Evolutionary conservation across 1,140 invertebrate species (phyloP).

Genomic region (Littorina saxatilis): DNA sequence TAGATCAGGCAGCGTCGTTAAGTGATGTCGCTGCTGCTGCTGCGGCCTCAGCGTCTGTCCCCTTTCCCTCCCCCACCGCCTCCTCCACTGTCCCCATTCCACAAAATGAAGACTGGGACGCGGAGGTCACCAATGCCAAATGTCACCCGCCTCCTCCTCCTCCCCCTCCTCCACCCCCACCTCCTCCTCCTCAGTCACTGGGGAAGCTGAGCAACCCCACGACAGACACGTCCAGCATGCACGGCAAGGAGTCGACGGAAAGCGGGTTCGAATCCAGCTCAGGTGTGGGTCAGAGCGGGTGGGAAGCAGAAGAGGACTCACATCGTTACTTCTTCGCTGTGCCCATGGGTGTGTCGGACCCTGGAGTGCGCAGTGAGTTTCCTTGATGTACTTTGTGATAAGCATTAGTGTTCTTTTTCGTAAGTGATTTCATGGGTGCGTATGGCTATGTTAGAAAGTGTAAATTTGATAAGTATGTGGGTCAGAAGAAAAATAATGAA

Average conservation of each 20-base stretch:
- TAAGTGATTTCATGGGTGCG: too few relatives aligned
- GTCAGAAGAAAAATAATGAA: too few relatives aligned
- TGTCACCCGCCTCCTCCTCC: conserved; percentile 35
- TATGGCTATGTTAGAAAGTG: too few relatives aligned
- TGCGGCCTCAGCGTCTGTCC: not conserved
- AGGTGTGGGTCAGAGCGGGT: conserved; percentile 27
- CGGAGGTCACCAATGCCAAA: conserved; percentile 7
- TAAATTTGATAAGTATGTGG: too few relatives aligned
- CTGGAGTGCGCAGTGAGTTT: conserved; percentile 46
- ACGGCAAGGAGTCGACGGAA: not conserved
- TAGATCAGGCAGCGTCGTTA: not conserved
- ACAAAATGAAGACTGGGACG: conserved; percentile 19
- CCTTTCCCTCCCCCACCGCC: not conserved
- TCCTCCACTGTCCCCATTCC: not conserved
- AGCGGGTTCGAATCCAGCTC: conserved; percentile 30
- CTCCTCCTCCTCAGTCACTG: conserved; percentile 20
- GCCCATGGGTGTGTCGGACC: conserved; percentile 36
- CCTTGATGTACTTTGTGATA: not conserved
- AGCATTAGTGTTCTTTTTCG: too few relatives aligned
- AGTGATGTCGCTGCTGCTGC: not conserved
- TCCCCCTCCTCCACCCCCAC: conserved; percentile 43
- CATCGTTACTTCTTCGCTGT: conserved; percentile 46
- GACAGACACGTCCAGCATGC: not conserved
- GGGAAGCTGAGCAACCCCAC: not conserved
- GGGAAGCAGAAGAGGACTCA: conserved; percentile 33